Evolutionary conservation across 2,888 invertebrate genomes (phyloP), one percentile per base, ranked within the genome.

Genomic region (Spatulosminthurus flaviceps): DNA sequence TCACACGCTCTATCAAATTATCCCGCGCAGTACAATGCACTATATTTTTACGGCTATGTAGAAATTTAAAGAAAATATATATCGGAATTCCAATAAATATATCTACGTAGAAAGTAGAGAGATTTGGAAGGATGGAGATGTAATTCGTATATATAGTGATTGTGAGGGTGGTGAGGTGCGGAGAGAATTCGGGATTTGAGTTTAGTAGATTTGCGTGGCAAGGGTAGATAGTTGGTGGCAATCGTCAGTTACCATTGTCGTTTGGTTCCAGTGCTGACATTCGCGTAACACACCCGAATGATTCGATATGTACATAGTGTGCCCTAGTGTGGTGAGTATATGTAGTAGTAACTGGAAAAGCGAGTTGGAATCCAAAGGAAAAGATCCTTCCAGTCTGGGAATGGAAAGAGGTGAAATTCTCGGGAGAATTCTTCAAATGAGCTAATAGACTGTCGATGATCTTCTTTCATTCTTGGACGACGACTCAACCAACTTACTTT

Each of bases 401-500:
- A 24, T 4, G 64, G 24, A 64, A 64, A 19, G 64, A 64, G 64
- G 64, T 26, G n/a, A 64, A 26, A 64, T 26, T 64, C 64, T 24
- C 24, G 64, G 4, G 64, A 64, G 24, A 24, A 64, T 26, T 64
- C 64, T 64, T 2, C 4, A 64, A 22, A 64, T 64, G 64, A 69
- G 29, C 21, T 16, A 69, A 28, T 29, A 28, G 29, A 64, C 7
- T 64, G 26, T 26, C 64, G 26, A 64, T 1, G 26, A 64, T 67
- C 29, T 66, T 19, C 19, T 67, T 67, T 67, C 41, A 71, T 42
- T 71, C 42, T 42, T 13, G 41, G 24, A 51, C 5, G 19, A 51
- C n/a, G 51, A n/a, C 34, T 34, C 51, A 51, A 34, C 34, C 28
- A 9, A 70, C 29, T 34, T 34, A n/a, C 29, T 73, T n/a, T 73